Evolutionary conservation across 1,140 invertebrate genomes (phyloP), one percentile per base, ranked within the genome.

Genomic region (Drosophila watanabei): DNA sequence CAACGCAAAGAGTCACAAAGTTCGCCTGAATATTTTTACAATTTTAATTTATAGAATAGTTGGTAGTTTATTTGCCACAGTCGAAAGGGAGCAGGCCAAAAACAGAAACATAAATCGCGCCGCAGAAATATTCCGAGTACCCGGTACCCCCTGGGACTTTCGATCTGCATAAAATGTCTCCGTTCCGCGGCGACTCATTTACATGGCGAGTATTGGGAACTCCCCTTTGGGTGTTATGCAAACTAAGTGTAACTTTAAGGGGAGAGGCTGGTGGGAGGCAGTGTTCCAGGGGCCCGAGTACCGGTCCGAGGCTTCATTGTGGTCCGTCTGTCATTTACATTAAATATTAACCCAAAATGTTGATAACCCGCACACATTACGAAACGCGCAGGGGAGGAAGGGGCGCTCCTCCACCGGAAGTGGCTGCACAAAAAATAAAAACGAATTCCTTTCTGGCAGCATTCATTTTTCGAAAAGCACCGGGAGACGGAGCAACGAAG

Each of bases 311-410:
- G 46, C 80, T 84, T 68, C 80, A 89, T 89, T 35, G 71, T 18
- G 56, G 68, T 75, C 54, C 16, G 69, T 43, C 69, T 79, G 78
- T 89, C 85, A 75, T 82, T 86, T 86, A 72, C 86, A 90, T 90
- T 91, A 90, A 90, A 90, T 90, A 90, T 90, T 86, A 90, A 90
- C 82, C 75, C 87, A 77, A 80, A 90, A 89, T 82, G 86, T 59
- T 90, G 82, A 90, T 90, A 90, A 80, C 86, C 64, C 49, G 54
- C 82, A 82, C 86, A 75, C 80, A 89, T 81, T 85, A 85, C 78
- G 69, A 68, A 78, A 48, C 68, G 60, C 6, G 56, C 56, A 28
- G 5, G n/a, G 59, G 20, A 28, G 32, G 68, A 14, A 11, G 35
- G 51, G 69, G 37, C 52, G 68, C 51, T 52, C 2, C 77, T 62